Evolutionary conservation across 1,140 invertebrate species (phyloP), one percentile per base, ranked within the genome.

Genomic region (Pogonomyrmex californicus): DNA sequence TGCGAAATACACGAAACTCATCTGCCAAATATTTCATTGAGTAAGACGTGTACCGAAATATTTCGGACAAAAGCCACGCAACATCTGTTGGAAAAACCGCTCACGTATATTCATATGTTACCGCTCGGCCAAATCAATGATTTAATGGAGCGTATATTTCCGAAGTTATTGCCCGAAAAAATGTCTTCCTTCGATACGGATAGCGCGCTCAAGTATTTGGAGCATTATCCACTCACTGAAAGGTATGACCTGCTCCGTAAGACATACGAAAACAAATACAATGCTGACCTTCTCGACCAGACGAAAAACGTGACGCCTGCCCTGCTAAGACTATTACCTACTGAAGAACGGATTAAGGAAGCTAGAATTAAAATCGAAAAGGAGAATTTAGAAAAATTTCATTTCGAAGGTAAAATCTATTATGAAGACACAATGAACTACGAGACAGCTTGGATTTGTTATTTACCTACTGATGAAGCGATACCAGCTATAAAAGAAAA

Each of bases 31-130:
- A 30, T 90, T 7, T 56, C 30, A 41, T 58, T 95, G 4, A 92
- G 92, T 6, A 93, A 91, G 6, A 91, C 85, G 23, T 71, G 73
- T 12, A 58, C 88, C 0, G 87, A 77, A 14, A 85, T 70, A 30
- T 93, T 95, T 47, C 33, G 94, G 9, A 93, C 92, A 23, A 91
- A 91, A 63, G 93, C 86, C 0, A 78, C 33, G 4, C 4, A 90
- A 2, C n/a, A 86, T 10, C 51, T 94, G 10, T 73, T 89, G 0
- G 30, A 87, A 2, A 88, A 90, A 0, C 91, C 94, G 0, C 54
- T 49, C 1, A 10, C 90, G 2, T 94, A 58, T 12, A 58, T 75
- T 79, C 9, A 79, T 90, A 58, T 94, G 0, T 36, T 95, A 5
- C 75, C 88, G 0, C 17, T 93, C 2, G 90, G 93, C 58, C 23